These are phyloP conservation scores for Sternotherus odoratus DNA, from an alignment of 2,797 vertebrate genomes.

Conservation along the genomic window DNA sequence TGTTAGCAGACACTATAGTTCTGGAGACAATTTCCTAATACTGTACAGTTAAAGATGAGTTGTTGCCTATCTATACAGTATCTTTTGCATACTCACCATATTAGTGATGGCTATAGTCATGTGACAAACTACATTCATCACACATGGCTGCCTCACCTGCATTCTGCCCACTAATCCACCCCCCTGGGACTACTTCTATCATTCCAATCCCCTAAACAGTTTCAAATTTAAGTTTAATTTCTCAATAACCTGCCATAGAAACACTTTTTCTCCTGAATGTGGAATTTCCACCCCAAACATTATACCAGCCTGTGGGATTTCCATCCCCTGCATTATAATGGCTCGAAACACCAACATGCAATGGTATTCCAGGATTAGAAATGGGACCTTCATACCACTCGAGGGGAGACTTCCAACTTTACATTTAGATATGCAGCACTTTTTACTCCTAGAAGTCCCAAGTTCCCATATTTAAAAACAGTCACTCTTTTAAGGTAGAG, in stretches of 20 bases:
- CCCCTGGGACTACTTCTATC: not conserved
- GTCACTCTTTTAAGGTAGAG: not conserved
- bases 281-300: not conserved
- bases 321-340: not conserved
- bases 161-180: not conserved
- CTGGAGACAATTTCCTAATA: not conserved
- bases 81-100: not conserved
- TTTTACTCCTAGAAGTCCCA: not conserved
- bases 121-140: not conserved
- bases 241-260: not conserved
- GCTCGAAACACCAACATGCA: not conserved
- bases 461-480: not conserved
- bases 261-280: not conserved
- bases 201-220: not conserved
- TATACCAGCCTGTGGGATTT: not conserved
- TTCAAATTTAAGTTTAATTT: not conserved
- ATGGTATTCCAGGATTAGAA: slow-evolving; percentile 5
- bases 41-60: not conserved
- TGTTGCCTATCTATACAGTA: not conserved
- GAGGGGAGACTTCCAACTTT: not conserved
- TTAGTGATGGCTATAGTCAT: not conserved
- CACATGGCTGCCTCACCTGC: not conserved
- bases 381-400: not conserved
- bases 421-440: not conserved
- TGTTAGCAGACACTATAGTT: fast-evolving